Evolutionary conservation across 2,113 vertebrate species (phyloP), one percentile per base, ranked within the genome.

Genomic region (Nicator chloris): DNA sequence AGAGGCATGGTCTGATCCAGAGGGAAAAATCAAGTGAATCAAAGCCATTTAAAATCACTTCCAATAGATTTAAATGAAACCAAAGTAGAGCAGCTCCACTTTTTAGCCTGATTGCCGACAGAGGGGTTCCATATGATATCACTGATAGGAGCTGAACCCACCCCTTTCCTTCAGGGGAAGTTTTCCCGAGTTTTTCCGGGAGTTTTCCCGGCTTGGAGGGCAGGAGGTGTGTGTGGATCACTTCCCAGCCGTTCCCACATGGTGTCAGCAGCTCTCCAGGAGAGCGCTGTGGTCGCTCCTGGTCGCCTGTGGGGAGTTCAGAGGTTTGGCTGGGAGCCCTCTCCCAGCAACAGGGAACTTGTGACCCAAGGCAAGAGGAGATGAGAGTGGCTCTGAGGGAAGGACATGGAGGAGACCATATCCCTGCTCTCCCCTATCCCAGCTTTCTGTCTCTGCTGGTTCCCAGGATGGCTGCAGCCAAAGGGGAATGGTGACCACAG

Each of bases 261-360:
- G 96, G 94, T 92, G 96, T 96, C 96, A 97, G 94, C 94, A 93
- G 69, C 92, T 66, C 71, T 70, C 92, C 82, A n/a, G 6, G 37
- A 65, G 66, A 79, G 35, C 21, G 3, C 70, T 9, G 3, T 1
- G 28, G 0, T 50, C 5, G 7, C 11, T 26, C 22, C 60, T 10
- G 23, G 3, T 8, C 0, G 2, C 33, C 11, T 2, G 22, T 0
- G 13, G 33, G 11, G 51, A 22, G 39, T 5, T 30, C 24, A 2
- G 66, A 13, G 60, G 12, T 45, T 80, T 47, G 39, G n/a, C 45
- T 49, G 75, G 49, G 33, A 72, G 16, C 60, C 59, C 40, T 50
- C 10, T 15, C 49, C 49, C 35, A 1, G 18, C 26, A 16, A 0
- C 45, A 7, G 40, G 35, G 64, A 83, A 56, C 26, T 37, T 21